phyloP scores from a whole-genome alignment of 2,797 vertebrate genomes.

The Pogonophryne albipinna region DNA sequence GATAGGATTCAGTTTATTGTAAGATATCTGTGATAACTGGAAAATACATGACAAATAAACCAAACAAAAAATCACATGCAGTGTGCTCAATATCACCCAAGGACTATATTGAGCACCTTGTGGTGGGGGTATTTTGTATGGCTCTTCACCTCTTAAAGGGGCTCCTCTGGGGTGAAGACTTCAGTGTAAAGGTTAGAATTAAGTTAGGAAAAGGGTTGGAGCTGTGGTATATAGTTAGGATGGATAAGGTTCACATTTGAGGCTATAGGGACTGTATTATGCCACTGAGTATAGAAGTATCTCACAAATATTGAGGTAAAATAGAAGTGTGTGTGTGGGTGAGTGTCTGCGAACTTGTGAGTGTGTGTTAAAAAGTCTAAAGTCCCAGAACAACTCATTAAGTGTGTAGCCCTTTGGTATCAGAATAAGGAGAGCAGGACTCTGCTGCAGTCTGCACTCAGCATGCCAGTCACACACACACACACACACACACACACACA shows the following conservation, averaged over 20 bases:
- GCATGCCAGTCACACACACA: constrained; percentile 66
- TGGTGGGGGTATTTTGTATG: not conserved
- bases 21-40: not conserved
- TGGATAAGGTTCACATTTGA: constrained; percentile 1
- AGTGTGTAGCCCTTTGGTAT: constrained; percentile 53
- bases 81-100: not conserved
- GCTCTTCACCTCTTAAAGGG: not conserved
- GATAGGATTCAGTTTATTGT: not conserved
- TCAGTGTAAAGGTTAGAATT: not conserved
- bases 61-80: not conserved
- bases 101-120: not conserved
- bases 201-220: not conserved
- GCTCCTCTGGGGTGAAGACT: not conserved
- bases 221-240: not conserved
- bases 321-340: not conserved
- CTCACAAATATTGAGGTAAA: constrained; percentile 8
- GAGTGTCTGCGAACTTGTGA: constrained; percentile 7
- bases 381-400: constrained; percentile 82
- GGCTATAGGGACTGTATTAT: constrained; percentile 1
- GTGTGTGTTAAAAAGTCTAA: constrained; percentile 41
- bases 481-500: constrained; percentile 51
- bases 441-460: constrained; percentile 72
- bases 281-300: constrained; percentile 6
- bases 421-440: constrained; percentile 64
- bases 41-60: not conserved